Evolutionary conservation across 2,113 vertebrate genomes (phyloP), one percentile per base, ranked within the genome.

Genomic region (Plectropomus leopardus): DNA sequence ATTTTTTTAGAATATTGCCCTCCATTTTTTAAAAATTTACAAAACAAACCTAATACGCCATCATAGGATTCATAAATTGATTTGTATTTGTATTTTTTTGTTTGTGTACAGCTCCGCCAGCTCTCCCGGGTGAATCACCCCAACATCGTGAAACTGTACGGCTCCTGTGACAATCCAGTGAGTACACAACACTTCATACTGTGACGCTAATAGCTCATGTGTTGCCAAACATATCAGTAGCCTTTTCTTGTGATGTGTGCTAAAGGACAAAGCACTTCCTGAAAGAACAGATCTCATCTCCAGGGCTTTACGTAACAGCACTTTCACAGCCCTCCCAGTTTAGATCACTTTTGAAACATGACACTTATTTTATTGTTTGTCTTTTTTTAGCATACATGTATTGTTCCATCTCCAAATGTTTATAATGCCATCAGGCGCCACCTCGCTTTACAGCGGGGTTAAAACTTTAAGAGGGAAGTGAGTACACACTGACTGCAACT

Each of bases 101-200:
- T 82, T 30, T 60, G 14, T 36, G 3, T 34, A 2, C 44, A 26
- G 98, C 97, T 99, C 87, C 96, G 97, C 24, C 98, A 99, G 81
- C 94, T 99, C 69, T 99, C 98, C 44, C 95, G 98, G 32, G 98
- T 99, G 69, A 97, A 96, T 84, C 98, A 99, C 89, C 96, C 96
- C 76, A 99, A 99, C 94, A 99, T 99, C 70, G 97, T 99, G 61
- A 98, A 98, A 91, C 94, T 99, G 30, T 98, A 98, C 74, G 98
- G 98, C 88, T 98, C 97, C 82, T 99, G 98, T 89, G 90, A 96
- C 86, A 97, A 96, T 78, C 97, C 98, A 73, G 98, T 99, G 95
- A 97, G 98, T 97, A 24, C 6, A 10, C 19, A 19, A 10, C 40
- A 59, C 30, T 10, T 9, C n/a, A n/a, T n/a, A n/a, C n/a, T n/a